Evolutionary conservation across 2,797 vertebrate species (phyloP), one percentile per base, ranked within the genome.

Genomic region (Semaprochilodus insignis): DNA sequence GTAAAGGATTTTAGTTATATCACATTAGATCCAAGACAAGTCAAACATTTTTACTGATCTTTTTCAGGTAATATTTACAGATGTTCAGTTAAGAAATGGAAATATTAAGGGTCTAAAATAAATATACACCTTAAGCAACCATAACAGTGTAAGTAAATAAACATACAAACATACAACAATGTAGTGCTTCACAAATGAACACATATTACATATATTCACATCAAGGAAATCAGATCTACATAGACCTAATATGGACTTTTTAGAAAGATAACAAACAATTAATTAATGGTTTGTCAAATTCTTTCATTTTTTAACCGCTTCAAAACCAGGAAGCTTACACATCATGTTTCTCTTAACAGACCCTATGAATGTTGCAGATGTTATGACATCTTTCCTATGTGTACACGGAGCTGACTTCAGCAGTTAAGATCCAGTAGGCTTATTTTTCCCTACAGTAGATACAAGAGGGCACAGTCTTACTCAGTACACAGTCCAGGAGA

Each of bases 401-500:
- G 1, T 48, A 44, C 8, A 44, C 3, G 1, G 44, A 48, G 8
- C 5, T 10, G 40, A 48, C 44, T 13, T 48, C 8, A 48, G 44
- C 44, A 48, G 57, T n/a, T 25, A 25, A 13, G 10, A 62, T n/a
- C 31, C 31, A 31, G 31, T 1, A 1, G 31, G 23, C 59, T 10
- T 48, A 48, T 13, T 48, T 1, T 60, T 60, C 3, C 2, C 6
- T 2, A 60, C 3, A 55, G 16, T 23, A 27, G 8, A 59, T 13
- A n/a, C n/a, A 10, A 27, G 54, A 3, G 2, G 0, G 8, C 40
- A 44, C 5, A 10, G 1, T 44, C 27, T 19, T 34, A 25, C 21
- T 95, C 88, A 96, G 74, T 96, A 96, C 72, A 96, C 94, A 54
- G 96, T 96, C 96, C 96, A 97, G 0, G 95, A 95, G 63, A 96